Base-by-base conservation (phyloP, 2,888 invertebrate species). In the Eudasyphora cyanicolor region DNA sequence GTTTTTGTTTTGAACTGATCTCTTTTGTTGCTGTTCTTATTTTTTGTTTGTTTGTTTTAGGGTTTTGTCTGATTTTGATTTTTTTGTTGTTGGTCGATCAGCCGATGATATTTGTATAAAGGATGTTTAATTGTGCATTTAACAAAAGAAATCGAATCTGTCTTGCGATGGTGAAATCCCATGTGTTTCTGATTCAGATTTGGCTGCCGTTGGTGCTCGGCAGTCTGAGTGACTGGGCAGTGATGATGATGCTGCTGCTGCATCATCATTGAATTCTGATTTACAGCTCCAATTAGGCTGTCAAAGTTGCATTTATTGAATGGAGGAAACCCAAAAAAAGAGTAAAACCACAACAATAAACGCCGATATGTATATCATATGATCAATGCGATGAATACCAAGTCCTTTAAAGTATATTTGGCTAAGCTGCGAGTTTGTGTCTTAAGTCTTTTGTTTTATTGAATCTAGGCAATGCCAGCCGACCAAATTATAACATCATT, bases 211-310 rank as follows among this genome's bases (percentile, higher is more conserved):
- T 57, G 27, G n/a, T 54, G n/a, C 35, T 69, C 17, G 14, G 54
- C 8, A 32, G 54, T 14, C 54, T n/a, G 35, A n/a, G n/a, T n/a
- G n/a, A n/a, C n/a, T n/a, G n/a, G n/a, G n/a, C n/a, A n/a, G n/a
- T 21, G 21, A 1, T 57, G 38, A 17, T 67, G 67, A n/a, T 14
- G n/a, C 5, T 45, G 17, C 10, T 79, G 32, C 32, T 67, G 62
- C 19, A 38, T 67, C 74, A 64, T 54, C 71, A 71, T 49, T 49
- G 32, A 51, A 51, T 76, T 71, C 71, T 82, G 51, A 75, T 82
- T 75, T 83, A 81, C 69, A 75, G 82, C 79, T 78, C 85, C 86
- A 86, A 86, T 86, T 86, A 86, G 84, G 81, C 84, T 86, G 86
- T 86, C 86, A 79, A 81, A 81, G 69, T 73, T 84, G 67, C 79